Percentiles rank a stretch among this genome's conserved stretches.
These are phyloP conservation scores for Lindbergichthys nudifrons DNA, from an alignment of 2,797 vertebrate species.

Conservation along the genomic window DNA sequence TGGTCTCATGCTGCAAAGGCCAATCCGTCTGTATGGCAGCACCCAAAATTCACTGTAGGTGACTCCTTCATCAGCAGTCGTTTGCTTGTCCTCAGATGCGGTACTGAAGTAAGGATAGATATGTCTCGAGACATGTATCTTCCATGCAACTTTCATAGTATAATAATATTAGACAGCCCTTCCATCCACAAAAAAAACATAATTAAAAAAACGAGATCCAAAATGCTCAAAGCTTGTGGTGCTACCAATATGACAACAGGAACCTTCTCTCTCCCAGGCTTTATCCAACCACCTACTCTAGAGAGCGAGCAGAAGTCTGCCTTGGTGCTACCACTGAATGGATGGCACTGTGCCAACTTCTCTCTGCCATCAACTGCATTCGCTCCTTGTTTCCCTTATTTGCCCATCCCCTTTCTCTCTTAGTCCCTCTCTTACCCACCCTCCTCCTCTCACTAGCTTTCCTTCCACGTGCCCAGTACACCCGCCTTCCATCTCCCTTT, in stretches of 20 bases:
- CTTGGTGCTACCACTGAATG: constrained; percentile 98
- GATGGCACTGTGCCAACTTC: constrained; percentile 99
- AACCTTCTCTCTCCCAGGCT: constrained; percentile 80
- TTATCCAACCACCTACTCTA: constrained; percentile 89
- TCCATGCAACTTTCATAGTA: constrained; percentile 39
- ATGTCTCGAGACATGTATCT: constrained; percentile 40
- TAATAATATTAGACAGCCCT: constrained; percentile 24
- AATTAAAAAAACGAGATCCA: constrained; percentile 28
- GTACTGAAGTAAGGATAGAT: constrained; percentile 43
- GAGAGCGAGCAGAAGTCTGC: constrained; percentile 88
- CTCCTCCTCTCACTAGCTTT: constrained; percentile 78
- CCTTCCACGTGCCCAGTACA: constrained; percentile 75
- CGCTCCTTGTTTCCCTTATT: constrained; percentile 93
- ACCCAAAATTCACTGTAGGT: constrained; percentile 32
- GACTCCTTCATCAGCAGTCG: constrained; percentile 58
- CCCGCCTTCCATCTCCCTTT: constrained; percentile 80
- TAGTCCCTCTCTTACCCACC: constrained; percentile 82
- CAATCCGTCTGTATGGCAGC: constrained; percentile 36
- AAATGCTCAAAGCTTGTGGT: constrained; percentile 37
- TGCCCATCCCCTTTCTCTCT: constrained; percentile 90
- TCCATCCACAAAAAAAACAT: constrained; percentile 9
- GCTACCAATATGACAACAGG: constrained; percentile 76
- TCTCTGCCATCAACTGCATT: constrained; percentile 95
- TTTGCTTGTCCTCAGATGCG: constrained; percentile 52
- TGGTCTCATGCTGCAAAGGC: constrained; percentile 42